Conservation (phyloP, 2,797 vertebrate species). For the Philypnodon macrostomus region DNA sequence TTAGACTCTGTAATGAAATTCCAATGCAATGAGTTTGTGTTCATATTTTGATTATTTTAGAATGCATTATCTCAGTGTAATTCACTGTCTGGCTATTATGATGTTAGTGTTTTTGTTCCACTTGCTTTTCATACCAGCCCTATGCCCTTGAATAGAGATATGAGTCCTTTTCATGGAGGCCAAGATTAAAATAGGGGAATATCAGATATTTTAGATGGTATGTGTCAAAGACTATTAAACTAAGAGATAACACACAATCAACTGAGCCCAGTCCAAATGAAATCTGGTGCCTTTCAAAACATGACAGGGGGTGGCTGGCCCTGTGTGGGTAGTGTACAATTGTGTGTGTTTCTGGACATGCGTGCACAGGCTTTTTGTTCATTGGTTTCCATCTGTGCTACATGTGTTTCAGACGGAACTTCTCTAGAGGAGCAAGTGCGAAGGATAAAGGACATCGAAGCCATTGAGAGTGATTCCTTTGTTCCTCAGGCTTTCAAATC, state of each 20-base stretch:
- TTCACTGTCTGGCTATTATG: slow-evolving; percentile 70
- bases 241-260: slow-evolving; percentile 43
- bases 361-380: slow-evolving; percentile 52
- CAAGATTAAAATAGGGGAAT: slow-evolving; percentile 67
- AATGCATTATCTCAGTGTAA: slow-evolving; percentile 73
- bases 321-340: slow-evolving; percentile 10
- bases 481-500: slow-evolving; percentile 95
- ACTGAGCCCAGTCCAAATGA: slow-evolving; percentile 42
- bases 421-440: slow-evolving; percentile 91
- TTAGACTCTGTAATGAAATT: slow-evolving; percentile 71
- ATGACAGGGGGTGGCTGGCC: slow-evolving; percentile 39
- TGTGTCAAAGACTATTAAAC: slow-evolving; percentile 58
- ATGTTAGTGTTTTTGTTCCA: slow-evolving; percentile 53
- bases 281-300: slow-evolving; percentile 52
- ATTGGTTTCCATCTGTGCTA: slow-evolving; percentile 42
- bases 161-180: slow-evolving; percentile 39
- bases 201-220: slow-evolving; percentile 56
- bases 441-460: slow-evolving; percentile 95
- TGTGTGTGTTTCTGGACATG: slow-evolving; percentile 13
- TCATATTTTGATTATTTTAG: slow-evolving; percentile 76
- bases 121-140: slow-evolving; percentile 47
- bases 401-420: slow-evolving; percentile 83
- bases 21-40: slow-evolving; percentile 66
- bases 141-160: slow-evolving; percentile 58
- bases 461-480: slow-evolving; percentile 96